Base-by-base conservation (phyloP, 37 sponge, comb jelly and placozoan species). In the Beroe ovata region DNA sequence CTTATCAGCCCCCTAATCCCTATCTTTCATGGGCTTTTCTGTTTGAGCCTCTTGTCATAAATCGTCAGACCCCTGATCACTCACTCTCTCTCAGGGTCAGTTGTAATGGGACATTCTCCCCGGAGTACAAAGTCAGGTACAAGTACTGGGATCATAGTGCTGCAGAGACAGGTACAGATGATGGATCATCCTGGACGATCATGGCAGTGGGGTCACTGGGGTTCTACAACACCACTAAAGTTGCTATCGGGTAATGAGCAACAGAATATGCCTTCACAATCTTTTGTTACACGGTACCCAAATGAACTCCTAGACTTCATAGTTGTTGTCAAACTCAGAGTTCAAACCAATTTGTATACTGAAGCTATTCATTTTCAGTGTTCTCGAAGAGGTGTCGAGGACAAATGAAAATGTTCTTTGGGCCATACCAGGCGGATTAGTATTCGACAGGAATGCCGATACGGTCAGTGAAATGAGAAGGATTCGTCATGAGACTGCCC, bases 361-460 rank as follows among this genome's bases (percentile, higher is more conserved):
- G 11, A 18, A 58, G 59, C 11, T 58, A 11, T 58, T 58, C 18
- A 3, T 62, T 66, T 16, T 18, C 69, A 66, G 69, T 26, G 34
- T 14, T 25, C 25, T 66, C 25, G 30, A 33, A 18, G 30, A 25
- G 4, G 33, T 77, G n/a, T 8, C 84, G 0, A 26, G 25, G 84
- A 39, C 38, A 3, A n/a, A 1, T 40, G 33, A 77, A 1, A 77
- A 77, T 77, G 54, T 77, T 1, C 26, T 77, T 3, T 77, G 84
- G 84, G 38, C 54, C 0, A 40, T 77, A 14, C 84, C 84, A n/a
- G 84, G 84, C 20, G 84, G 84, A 77, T 21, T 77, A 4, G 25
- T 77, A 2, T 33, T 1, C 28, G 84, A 77, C 14, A 41, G 54
- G 11, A 41, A 19, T 66, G 36, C 19, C 8, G 26, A 61, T 20